Percentiles rank a stretch among this genome's conserved stretches.
These are phyloP conservation scores for Geodia barretti DNA, from an alignment of 37 sponge, comb jelly and placozoan genomes.

Conservation along the genomic window DNA sequence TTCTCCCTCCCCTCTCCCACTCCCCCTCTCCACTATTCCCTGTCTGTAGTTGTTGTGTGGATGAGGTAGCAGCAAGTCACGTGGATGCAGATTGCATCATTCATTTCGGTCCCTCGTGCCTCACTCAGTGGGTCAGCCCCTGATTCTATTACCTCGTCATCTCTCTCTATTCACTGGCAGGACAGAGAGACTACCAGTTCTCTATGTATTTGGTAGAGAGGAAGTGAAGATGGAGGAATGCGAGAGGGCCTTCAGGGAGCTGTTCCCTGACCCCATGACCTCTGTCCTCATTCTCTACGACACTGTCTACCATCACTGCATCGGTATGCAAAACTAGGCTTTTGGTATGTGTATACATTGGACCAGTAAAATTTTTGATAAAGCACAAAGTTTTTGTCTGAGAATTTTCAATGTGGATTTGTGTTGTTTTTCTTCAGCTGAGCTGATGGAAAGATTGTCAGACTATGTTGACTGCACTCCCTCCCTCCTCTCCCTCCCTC, in stretches of 20 bases:
- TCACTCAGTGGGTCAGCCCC: conserved; percentile 58
- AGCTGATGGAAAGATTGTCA: neutral
- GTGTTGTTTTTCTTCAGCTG: neutral
- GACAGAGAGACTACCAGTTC: conserved; percentile 75
- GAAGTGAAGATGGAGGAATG: conserved; percentile 54
- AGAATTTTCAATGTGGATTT: neutral
- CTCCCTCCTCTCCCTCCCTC: neutral
- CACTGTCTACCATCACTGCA: conserved; percentile 55
- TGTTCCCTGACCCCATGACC: conserved; percentile 37
- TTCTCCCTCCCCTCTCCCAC: neutral
- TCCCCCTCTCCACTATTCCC: too few species aligned
- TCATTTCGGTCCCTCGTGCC: conserved; percentile 93
- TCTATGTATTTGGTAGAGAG: conserved; percentile 83
- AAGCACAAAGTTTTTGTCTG: neutral
- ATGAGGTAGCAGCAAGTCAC: conserved; percentile 91
- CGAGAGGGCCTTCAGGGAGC: conserved; percentile 28
- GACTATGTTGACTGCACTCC: neutral
- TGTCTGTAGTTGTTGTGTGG: conserved; percentile 87
- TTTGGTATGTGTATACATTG: neutral
- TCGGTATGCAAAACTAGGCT: conserved; percentile 40
- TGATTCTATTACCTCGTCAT: neutral
- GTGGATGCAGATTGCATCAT: conserved; percentile 78
- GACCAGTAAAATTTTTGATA: neutral
- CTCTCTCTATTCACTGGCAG: conserved; percentile 18
- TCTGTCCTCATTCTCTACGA: conserved; percentile 67